Base-by-base conservation (phyloP, 2,113 vertebrate species). In the Psittacula cyanocephala region DNA sequence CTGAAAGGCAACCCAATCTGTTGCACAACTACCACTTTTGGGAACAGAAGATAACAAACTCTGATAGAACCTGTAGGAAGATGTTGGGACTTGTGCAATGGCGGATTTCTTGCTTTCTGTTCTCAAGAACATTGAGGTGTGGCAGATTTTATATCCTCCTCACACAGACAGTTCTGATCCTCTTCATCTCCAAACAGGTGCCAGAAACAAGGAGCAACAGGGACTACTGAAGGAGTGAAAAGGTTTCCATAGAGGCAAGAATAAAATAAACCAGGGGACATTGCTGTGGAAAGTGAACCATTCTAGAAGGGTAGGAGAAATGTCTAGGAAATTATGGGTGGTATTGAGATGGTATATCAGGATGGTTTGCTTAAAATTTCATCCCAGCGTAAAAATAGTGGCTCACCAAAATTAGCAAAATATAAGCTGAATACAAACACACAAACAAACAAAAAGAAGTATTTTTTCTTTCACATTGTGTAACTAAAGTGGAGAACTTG, bases 1-100 rank as follows among this genome's bases (percentile, higher is more conserved):
- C 84, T 80, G 85, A 95, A 85, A 91, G 41, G 84, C 57, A 87
- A 95, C 62, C n/a, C 62, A 79, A 93, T 93, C 80, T 95, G 57
- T 95, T 96, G 52, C 89, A 79, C 86, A 96, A 92, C 47, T 63
- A 24, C 53, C 71, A 19, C 78, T 92, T 92, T 92, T 71, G 74
- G 68, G 67, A 94, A 72, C 24, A 27, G 28, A 47, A 93, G 83
- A 93, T 91, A 87, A n/a, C 29, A 72, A 72, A 89, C 84, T 81
- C 43, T 87, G 93, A 91, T 72, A 85, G n/a, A 91, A 95, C 35
- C 62, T 92, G 52, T 49, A 87, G 62, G 63, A 88, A 92, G 84
- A 17, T 76, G 93, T 69, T 87, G 49, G 41, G 41, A 76, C 94
- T 95, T 93, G 88, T 92, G 64, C 46, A 88, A 84, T 14, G 23